These are phyloP conservation scores for Phymorhynchus buccinoides DNA, from an alignment of 1,140 invertebrate species.

Conservation along the genomic window DNA sequence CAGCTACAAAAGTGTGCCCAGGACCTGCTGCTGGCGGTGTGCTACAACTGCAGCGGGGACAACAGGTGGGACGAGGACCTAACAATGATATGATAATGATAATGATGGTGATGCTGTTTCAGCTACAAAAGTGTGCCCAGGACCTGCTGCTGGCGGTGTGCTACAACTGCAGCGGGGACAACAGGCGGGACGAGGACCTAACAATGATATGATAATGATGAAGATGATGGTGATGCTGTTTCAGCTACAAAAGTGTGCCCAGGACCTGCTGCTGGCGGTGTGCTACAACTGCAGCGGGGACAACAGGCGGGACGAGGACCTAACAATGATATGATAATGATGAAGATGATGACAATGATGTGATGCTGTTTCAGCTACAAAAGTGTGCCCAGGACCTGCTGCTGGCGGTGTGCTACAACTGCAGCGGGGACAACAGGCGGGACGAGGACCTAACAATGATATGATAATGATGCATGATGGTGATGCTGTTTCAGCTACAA, in stretches of 20 bases:
- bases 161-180: slow-evolving; percentile 87
- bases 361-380: background rate
- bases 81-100: too few species aligned
- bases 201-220: too few species aligned
- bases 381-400: slow-evolving; percentile 89
- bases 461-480: too few species aligned
- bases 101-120: too few species aligned
- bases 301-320: slow-evolving; percentile 88
- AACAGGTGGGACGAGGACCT: slow-evolving; percentile 89
- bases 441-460: too few species aligned
- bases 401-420: slow-evolving; percentile 92
- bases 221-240: too few species aligned
- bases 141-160: slow-evolving; percentile 94
- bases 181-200: slow-evolving; percentile 89
- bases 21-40: slow-evolving; percentile 93
- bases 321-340: too few species aligned
- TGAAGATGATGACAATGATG: too few species aligned
- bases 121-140: slow-evolving; percentile 78
- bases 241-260: slow-evolving; percentile 76
- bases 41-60: slow-evolving; percentile 88
- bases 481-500: too few species aligned
- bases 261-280: slow-evolving; percentile 93
- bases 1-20: slow-evolving; percentile 78
- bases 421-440: slow-evolving; percentile 82
- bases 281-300: slow-evolving; percentile 90